These are phyloP conservation scores for Mythimna impura DNA, from an alignment of 2,888 invertebrate species.

Conservation along the genomic window DNA sequence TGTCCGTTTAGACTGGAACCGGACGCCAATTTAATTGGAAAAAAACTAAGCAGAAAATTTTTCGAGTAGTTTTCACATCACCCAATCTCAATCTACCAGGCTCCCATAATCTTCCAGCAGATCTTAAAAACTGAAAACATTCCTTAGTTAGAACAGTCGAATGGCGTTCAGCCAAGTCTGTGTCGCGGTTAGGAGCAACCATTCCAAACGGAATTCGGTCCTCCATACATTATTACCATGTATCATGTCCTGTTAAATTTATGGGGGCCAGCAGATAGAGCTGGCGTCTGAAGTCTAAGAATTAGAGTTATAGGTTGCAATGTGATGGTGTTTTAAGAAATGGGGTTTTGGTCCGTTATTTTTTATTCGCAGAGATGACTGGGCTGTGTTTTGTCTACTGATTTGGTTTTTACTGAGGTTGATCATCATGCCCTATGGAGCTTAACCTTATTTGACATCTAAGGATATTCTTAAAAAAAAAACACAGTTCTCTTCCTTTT, in stretches of 20 bases:
- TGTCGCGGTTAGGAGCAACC: slow-evolving; percentile 60
- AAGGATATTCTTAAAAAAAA: too few relatives aligned
- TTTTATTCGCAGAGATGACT: not conserved
- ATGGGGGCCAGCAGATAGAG: slow-evolving; percentile 52
- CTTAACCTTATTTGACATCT: too few relatives aligned
- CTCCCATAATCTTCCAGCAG: slow-evolving; percentile 38
- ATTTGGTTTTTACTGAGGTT: not conserved
- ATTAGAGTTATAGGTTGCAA: slow-evolving; percentile 42
- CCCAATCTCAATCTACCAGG: slow-evolving; percentile 12
- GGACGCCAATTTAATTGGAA: too few relatives aligned
- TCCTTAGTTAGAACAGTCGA: slow-evolving; percentile 57
- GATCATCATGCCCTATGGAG: too few relatives aligned
- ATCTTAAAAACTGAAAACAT: slow-evolving; percentile 57
- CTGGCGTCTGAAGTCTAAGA: slow-evolving; percentile 56
- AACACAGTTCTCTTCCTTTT: too few relatives aligned
- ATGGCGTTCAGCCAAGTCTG: slow-evolving; percentile 64
- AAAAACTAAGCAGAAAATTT: not conserved
- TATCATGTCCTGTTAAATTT: slow-evolving; percentile 62
- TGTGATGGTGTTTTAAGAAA: slow-evolving; percentile 31
- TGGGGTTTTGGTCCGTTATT: slow-evolving; percentile 7
- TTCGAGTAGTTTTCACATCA: not conserved
- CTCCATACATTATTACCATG: slow-evolving; percentile 65
- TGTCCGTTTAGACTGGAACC: too few relatives aligned
- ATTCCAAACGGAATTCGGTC: slow-evolving; percentile 57
- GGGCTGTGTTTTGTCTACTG: not conserved